phyloP scores from a whole-genome alignment of 1,140 invertebrate genomes.

The Conus ventricosus region DNA sequence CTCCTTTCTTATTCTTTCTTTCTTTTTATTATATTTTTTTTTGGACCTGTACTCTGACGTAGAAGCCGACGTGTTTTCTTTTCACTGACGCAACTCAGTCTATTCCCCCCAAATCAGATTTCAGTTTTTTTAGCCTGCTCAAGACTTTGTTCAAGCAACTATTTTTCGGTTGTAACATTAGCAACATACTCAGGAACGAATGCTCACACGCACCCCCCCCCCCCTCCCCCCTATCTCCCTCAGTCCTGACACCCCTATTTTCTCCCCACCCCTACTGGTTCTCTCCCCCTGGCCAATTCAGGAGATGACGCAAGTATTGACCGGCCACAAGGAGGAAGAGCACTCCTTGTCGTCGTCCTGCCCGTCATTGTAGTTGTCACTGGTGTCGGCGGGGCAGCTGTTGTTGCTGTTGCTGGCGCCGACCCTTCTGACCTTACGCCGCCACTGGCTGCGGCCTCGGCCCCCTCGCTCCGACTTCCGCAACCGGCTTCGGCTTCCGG shows the following conservation, averaged over 20 bases:
- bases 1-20: too few relatives aligned
- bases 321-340: neutral
- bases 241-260: neutral
- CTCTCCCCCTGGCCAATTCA: neutral
- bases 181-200: too few relatives aligned
- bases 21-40: too few relatives aligned
- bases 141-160: too few relatives aligned
- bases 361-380: neutral
- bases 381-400: neutral
- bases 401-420: neutral
- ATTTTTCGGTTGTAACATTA: too few relatives aligned
- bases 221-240: neutral
- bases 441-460: neutral
- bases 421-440: neutral
- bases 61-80: too few relatives aligned
- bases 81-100: too few relatives aligned
- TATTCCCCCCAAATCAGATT: too few relatives aligned
- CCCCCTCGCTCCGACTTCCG: neutral
- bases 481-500: neutral
- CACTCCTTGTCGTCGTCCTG: neutral
- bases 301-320: neutral
- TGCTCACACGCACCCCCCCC: neutral
- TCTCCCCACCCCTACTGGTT: neutral
- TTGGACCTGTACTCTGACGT: too few relatives aligned
- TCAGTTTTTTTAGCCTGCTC: too few relatives aligned